Evolutionary conservation across 2,113 vertebrate genomes (phyloP).

Genomic region (Notarius quadriscutis): DNA sequence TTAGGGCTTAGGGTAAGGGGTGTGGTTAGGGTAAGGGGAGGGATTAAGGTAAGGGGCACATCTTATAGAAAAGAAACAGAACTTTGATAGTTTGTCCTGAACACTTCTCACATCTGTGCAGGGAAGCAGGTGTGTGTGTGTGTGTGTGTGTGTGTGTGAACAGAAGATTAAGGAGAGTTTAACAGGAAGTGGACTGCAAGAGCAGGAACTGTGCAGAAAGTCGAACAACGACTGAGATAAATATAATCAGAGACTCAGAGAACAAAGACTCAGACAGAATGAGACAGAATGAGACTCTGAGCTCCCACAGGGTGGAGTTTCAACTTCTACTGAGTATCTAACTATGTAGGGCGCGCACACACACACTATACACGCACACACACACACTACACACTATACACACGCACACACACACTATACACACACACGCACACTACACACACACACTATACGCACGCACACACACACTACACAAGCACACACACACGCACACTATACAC

Average conservation of each 20-base stretch:
- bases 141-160: slow-evolving; percentile 1
- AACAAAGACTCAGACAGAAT: neutral
- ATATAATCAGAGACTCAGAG: neutral
- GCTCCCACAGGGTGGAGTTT: neutral
- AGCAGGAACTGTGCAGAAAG: neutral
- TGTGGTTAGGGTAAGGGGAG: no score
- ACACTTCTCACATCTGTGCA: neutral
- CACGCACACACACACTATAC: no score
- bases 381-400: neutral
- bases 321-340: no score
- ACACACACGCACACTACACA: no score
- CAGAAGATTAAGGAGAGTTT: neutral
- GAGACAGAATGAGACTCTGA: neutral
- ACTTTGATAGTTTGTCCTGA: neutral
- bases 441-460: neutral
- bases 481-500: no score
- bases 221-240: neutral
- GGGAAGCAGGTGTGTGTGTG: neutral
- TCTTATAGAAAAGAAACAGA: no score
- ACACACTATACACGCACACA: neutral
- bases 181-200: neutral
- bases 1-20: no score
- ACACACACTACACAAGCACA: neutral
- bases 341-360: no score
- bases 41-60: no score